A percentile compares a stretch with the other conserved stretches of the same genome.
Evolutionary conservation across 2,113 vertebrate species (phyloP).

Genomic region (Anolis carolinensis): DNA sequence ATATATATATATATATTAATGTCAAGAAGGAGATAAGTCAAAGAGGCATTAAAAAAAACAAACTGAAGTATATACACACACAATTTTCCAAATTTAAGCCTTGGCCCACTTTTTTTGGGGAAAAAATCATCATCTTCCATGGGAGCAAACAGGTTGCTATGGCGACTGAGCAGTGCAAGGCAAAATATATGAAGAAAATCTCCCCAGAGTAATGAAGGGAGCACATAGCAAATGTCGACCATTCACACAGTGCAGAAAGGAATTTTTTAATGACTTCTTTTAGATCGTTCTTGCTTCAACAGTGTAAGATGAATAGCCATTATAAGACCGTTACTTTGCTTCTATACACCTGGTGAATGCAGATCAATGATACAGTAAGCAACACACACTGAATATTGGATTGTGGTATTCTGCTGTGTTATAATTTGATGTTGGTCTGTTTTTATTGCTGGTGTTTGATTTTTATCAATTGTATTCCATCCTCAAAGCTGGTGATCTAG

Average conservation of each 20-base stretch:
- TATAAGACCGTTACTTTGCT: not conserved
- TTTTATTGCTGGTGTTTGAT: not conserved
- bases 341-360: not conserved
- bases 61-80: not conserved
- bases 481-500: not conserved
- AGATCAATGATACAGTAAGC: not conserved
- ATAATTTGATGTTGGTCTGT: not conserved
- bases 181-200: slow-evolving; percentile 65
- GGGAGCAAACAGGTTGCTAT: slow-evolving; percentile 72
- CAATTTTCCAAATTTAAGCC: slow-evolving; percentile 61
- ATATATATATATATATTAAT: too few relatives aligned
- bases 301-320: not conserved
- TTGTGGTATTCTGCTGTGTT: not conserved
- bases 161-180: slow-evolving; percentile 64
- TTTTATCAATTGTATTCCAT: not conserved
- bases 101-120: slow-evolving; percentile 36
- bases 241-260: slow-evolving; percentile 29
- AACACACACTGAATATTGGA: not conserved
- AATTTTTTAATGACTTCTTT: slow-evolving; percentile 38
- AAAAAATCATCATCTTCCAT: slow-evolving; percentile 57
- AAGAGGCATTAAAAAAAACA: slow-evolving; percentile 28
- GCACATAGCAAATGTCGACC: slow-evolving; percentile 46
- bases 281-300: slow-evolving; percentile 13
- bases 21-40: slow-evolving; percentile 53
- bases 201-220: slow-evolving; percentile 56